phyloP scores from a whole-genome alignment of 2,113 vertebrate species.

The Thoracochromis brauschi region DNA sequence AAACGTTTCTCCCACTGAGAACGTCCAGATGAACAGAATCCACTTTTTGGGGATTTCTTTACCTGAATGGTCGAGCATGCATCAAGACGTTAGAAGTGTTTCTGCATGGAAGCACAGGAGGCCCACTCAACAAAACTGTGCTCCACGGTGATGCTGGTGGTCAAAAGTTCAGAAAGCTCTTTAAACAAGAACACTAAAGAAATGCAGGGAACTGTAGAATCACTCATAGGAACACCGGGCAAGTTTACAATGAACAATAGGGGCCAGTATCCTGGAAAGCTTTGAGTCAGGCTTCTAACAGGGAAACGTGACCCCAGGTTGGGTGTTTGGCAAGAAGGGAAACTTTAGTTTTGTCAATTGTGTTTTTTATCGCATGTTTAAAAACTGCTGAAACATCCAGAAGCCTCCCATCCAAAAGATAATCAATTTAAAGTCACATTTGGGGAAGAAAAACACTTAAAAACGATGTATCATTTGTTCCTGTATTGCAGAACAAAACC shows the following conservation, averaged over 20 bases:
- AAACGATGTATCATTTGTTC: neutral
- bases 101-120: neutral
- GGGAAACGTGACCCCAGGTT: neutral
- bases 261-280: neutral
- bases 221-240: neutral
- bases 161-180: neutral
- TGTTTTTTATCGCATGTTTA: neutral
- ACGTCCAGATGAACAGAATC: neutral
- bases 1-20: neutral
- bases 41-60: neutral
- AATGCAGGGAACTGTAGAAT: neutral
- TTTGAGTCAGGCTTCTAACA: neutral
- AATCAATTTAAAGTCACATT: fast-evolving
- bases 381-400: neutral
- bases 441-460: neutral
- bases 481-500: neutral
- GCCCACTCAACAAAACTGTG: neutral
- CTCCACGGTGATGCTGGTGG: neutral
- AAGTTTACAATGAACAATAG: constrained; percentile 19
- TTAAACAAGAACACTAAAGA: neutral
- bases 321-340: neutral
- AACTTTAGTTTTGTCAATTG: neutral
- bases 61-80: neutral
- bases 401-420: neutral
- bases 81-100: neutral